Evolutionary conservation across 2,888 invertebrate genomes (phyloP), one percentile per base, ranked within the genome.

Genomic region (Agonopterix arenella): DNA sequence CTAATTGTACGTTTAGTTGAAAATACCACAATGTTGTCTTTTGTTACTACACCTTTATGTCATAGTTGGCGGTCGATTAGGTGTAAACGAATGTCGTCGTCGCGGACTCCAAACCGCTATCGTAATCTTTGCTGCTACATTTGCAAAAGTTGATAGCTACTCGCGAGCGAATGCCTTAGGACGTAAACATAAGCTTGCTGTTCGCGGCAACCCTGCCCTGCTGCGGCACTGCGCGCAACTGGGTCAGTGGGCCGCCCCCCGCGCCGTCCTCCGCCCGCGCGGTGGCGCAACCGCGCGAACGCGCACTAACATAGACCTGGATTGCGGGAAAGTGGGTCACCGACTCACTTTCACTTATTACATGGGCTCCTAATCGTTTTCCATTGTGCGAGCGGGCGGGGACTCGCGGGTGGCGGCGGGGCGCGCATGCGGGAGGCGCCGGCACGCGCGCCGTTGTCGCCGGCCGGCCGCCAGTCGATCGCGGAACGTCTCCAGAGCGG

Each of bases 311-410:
- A 95, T 95, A 95, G 95, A 95, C 95, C 95, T 95, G 95, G 94
- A 95, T 95, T 93, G 92, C 90, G 91, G 91, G 93, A 95, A 96
- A 95, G 95, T 95, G 93, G 95, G 95, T 95, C 95, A 94, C 92
- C 91, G 91, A 91, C 91, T 94, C 93, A 94, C 94, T 94, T 94
- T 94, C 94, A 94, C 94, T 94, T 93, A 93, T 94, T 93, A 93
- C 93, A 93, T 93, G 92, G 93, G 91, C 90, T 90, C 90, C 92
- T 92, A 92, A 92, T 92, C 92, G 92, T 92, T 92, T 91, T 90
- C 90, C 91, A 91, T 91, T 91, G 92, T 92, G 90, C 89, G 90
- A 89, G 90, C 88, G 90, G 85, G 84, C 81, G 86, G 82, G 82
- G 74, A 64, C 76, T 80, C 69, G 81, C 79, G 83, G 81, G 83